Evolutionary conservation across 2,113 vertebrate species (phyloP), one percentile per base, ranked within the genome.

Genomic region (Pardalotus punctatus): DNA sequence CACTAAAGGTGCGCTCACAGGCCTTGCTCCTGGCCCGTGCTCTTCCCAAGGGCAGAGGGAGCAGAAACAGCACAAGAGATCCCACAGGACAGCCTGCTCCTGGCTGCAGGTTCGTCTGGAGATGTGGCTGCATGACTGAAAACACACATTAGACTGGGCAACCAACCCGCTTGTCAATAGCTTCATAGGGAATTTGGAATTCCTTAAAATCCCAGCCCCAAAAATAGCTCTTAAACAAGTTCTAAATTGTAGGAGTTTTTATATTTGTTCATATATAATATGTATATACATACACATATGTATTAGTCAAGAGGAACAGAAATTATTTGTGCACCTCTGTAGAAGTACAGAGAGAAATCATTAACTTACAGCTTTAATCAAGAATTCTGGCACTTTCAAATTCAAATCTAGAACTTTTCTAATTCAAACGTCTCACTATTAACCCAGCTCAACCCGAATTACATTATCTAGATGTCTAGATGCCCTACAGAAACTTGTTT

Each of bases 261-360:
- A 0, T n/a, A 7, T 70, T 48, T 73, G 80, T 72, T 9, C 1
- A 22, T 29, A 36, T 17, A 28, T 11, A 48, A 48, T 38, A 51
- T 9, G 57, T 20, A n/a, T 17, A 51, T 31, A 36, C 3, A 64
- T 12, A 74, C 2, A 76, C 15, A 72, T 2, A 24, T 3, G 0
- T 20, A 54, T 47, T 13, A 43, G 28, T 53, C 25, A 40, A 0
- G 0, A 60, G 48, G 24, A 67, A 51, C 0, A 65, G 3, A 69
- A 71, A 22, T 31, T 17, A 60, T n/a, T 27, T 62, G 23, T 61
- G 47, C 5, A 33, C 4, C 5, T 89, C 29, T 62, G 10, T 19
- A 71, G 24, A 38, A 54, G 50, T 43, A 12, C 6, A 6, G 29
- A 51, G 16, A 38, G 53, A 86, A 79, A 66, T 28, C 4, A 61